Base-by-base conservation (phyloP, 2,888 invertebrate species). In the Lampropteryx suffumata region DNA sequence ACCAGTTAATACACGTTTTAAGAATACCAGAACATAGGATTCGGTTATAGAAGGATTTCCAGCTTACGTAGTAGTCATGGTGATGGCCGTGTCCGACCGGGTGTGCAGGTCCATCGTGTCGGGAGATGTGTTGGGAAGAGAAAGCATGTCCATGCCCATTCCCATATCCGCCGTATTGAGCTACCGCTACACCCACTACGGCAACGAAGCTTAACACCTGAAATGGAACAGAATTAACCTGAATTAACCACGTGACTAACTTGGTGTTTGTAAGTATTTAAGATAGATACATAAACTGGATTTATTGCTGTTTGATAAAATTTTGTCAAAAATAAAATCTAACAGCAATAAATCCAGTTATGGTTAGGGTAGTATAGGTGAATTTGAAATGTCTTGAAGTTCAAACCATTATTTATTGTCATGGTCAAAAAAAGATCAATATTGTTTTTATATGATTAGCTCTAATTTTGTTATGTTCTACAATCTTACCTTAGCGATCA, bases 81-180 rank as follows among this genome's bases (percentile, higher is more conserved):
- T 64, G 62, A 12, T 62, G 59, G 5, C 50, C 61, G 12, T 63
- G 59, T 6, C 57, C 59, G 14, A 59, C 62, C 27, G 52, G 53
- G 21, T 65, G 67, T n/a, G 50, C 74, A 54, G 50, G 76, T 51
- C 62, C 74, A 59, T 40, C 48, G 69, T 74, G 33, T 54, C 73
- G 50, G 50, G 67, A 53, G 71, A 73, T 65, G 59, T 66, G 65
- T 37, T 72, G 71, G 2, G 71, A 70, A 3, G 71, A 71, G 52
- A 62, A 66, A 3, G 59, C 64, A 76, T 76, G 41, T 69, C 67
- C 43, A 26, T 59, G 54, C 0, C 40, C 39, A 14, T 24, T 1
- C 7, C 50, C 55, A 27, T 82, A 87, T 17, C 76, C 54, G 6
- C 78, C 61, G 72, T 77, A 62, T 26, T 58, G 57, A 1, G 59